Evolutionary conservation across 2,797 vertebrate genomes (phyloP).

Genomic region (Helicolenus hilgendorfi): DNA sequence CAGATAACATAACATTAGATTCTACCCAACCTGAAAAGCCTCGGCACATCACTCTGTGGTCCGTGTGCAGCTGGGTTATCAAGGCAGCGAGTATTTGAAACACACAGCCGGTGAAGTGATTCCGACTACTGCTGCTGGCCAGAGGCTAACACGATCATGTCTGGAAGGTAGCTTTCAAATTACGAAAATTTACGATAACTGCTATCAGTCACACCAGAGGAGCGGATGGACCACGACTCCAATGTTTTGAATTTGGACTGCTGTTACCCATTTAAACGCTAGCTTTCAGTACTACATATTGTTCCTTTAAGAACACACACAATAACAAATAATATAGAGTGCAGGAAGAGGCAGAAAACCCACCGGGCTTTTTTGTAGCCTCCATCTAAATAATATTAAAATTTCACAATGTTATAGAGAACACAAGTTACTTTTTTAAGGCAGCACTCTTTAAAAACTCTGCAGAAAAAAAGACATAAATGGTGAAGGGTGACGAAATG

Average conservation of each 20-base stretch:
- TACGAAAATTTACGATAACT: background rate
- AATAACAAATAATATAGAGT: background rate
- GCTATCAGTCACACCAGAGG: background rate
- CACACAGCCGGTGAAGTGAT: background rate
- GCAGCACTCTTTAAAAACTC: background rate
- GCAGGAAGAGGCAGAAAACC: background rate
- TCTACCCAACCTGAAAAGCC: too few relatives aligned
- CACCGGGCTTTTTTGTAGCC: background rate
- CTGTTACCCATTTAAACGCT: background rate
- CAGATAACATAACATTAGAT: too few relatives aligned
- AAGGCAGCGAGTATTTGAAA: background rate
- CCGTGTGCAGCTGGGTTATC: accelerated
- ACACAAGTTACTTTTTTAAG: background rate
- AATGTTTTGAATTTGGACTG: background rate
- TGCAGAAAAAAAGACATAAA: background rate
- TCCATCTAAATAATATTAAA: background rate
- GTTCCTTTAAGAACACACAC: background rate
- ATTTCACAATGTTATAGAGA: background rate
- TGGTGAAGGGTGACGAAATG: background rate
- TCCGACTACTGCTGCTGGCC: background rate
- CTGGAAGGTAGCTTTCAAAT: background rate
- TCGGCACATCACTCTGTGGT: too few relatives aligned
- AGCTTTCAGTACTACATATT: background rate
- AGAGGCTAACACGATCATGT: background rate
- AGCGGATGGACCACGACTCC: background rate